Percentiles rank a stretch among this genome's conserved stretches.
These are phyloP conservation scores for Fistularia tabacaria DNA, from an alignment of 2,797 vertebrate genomes.

Conservation along the genomic window DNA sequence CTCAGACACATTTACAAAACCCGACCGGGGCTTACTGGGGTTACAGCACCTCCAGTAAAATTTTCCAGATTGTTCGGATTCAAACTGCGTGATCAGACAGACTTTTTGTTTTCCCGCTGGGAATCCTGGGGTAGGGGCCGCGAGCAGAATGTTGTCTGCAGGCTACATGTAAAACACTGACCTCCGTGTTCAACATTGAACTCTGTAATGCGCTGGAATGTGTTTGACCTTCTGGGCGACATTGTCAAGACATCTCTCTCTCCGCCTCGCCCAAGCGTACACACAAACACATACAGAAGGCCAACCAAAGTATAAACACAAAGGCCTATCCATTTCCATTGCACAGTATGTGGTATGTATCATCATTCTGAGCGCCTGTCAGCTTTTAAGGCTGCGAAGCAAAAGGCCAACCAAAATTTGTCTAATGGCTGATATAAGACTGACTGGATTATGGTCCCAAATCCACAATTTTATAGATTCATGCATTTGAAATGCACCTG, in stretches of 20 bases:
- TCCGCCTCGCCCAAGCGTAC: slow-evolving; percentile 10
- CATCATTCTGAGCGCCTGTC: background rate
- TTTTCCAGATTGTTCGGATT: slow-evolving; percentile 5
- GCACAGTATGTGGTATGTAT: background rate
- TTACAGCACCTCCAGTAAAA: background rate
- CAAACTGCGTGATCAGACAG: slow-evolving; percentile 16
- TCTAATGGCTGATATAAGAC: too few species aligned
- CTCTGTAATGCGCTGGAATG: slow-evolving; percentile 56
- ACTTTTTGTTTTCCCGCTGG: slow-evolving; percentile 38
- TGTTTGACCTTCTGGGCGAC: slow-evolving; percentile 43
- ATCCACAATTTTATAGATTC: background rate
- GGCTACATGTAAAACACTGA: slow-evolving; percentile 51
- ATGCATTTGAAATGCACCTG: too few species aligned
- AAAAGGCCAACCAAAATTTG: background rate
- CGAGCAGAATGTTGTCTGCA: slow-evolving; percentile 39
- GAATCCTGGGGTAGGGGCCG: slow-evolving; percentile 37
- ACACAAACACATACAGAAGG: slow-evolving; percentile 13
- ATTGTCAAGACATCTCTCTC: slow-evolving; percentile 31
- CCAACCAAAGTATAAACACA: slow-evolving; percentile 21
- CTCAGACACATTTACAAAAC: too few species aligned
- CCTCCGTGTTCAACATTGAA: slow-evolving; percentile 59
- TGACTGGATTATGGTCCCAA: background rate
- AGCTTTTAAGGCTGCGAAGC: background rate
- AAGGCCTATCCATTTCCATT: slow-evolving; percentile 15
- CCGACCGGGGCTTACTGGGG: too few species aligned